Conservation (phyloP, 2,888 invertebrate genomes). For the Digitonthophagus gazella region DNA sequence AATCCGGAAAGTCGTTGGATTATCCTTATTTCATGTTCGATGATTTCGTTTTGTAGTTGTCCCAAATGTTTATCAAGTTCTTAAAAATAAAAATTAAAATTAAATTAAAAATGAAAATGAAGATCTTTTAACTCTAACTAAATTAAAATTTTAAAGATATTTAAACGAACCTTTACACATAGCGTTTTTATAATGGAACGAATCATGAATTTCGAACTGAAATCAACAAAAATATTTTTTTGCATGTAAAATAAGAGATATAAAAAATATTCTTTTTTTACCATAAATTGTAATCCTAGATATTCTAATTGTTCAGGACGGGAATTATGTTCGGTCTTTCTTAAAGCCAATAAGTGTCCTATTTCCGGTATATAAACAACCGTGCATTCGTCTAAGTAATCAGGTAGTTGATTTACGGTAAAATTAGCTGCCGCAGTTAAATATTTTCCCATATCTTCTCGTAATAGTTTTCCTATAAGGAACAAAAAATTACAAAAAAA, state of each 20-base stretch:
- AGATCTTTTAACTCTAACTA: no score
- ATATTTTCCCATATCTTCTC: conserved; percentile 67
- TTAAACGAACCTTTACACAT: conserved; percentile 46
- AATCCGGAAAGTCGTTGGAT: conserved; percentile 53
- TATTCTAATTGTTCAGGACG: conserved; percentile 59
- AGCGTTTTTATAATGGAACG: conserved; percentile 48
- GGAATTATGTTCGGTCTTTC: conserved; percentile 60
- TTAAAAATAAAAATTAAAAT: conserved; percentile 40
- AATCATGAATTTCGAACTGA: conserved; percentile 45
- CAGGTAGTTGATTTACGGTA: conserved; percentile 66
- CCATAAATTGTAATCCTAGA: conserved; percentile 71
- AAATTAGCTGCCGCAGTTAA: conserved; percentile 70
- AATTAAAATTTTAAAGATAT: no score
- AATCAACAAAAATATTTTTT: conserved; percentile 29
- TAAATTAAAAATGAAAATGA: not conserved
- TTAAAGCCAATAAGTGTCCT: conserved; percentile 77
- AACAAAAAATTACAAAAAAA: not conserved
- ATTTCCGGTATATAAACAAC: conserved; percentile 73
- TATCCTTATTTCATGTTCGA: conserved; percentile 76
- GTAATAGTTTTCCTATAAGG: conserved; percentile 63
- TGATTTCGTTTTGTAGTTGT: conserved; percentile 75
- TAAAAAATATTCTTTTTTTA: conserved; percentile 39
- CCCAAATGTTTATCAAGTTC: conserved; percentile 77
- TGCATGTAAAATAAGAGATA: conserved; percentile 7
- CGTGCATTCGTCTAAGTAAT: conserved; percentile 64